Percentiles rank a stretch among this genome's conserved stretches.
Evolutionary conservation across 2,888 invertebrate genomes (phyloP).

Genomic region (Epirrhoe alternata): DNA sequence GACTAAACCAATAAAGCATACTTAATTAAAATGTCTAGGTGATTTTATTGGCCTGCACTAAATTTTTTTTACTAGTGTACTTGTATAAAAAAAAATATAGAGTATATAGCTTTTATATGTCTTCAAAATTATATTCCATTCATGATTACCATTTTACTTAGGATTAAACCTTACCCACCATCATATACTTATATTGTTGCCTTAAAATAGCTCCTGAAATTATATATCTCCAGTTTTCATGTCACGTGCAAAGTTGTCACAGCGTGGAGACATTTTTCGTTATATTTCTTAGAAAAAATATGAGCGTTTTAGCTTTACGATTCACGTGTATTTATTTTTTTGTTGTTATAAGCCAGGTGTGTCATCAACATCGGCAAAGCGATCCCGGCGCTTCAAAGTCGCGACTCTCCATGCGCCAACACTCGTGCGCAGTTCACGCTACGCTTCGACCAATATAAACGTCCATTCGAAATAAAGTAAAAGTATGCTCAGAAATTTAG

Average conservation of each 20-base stretch:
- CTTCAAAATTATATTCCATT: too few relatives aligned
- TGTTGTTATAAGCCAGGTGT: constrained; percentile 54
- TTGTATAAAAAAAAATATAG: too few relatives aligned
- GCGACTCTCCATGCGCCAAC: constrained; percentile 60
- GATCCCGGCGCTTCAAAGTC: constrained; percentile 56
- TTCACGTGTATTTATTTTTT: constrained; percentile 27
- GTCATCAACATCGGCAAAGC: constrained; percentile 60
- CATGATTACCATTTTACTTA: not conserved
- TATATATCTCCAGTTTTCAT: constrained; percentile 8
- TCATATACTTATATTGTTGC: not conserved
- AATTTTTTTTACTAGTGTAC: not conserved
- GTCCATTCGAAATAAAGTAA: constrained; percentile 71
- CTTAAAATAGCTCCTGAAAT: constrained; percentile 13
- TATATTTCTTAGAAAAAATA: constrained; percentile 24
- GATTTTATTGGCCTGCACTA: not conserved
- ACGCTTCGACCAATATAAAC: constrained; percentile 76
- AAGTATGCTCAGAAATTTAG: constrained; percentile 60
- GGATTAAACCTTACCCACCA: not conserved
- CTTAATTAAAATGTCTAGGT: not conserved
- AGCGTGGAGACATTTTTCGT: constrained; percentile 19
- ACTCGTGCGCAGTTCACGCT: constrained; percentile 72
- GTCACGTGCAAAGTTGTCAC: constrained; percentile 18
- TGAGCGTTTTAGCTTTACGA: constrained; percentile 2
- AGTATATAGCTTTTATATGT: too few relatives aligned
- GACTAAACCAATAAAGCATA: not conserved